Conservation (phyloP, 2,797 vertebrate species). For the Tragopan temminckii region DNA sequence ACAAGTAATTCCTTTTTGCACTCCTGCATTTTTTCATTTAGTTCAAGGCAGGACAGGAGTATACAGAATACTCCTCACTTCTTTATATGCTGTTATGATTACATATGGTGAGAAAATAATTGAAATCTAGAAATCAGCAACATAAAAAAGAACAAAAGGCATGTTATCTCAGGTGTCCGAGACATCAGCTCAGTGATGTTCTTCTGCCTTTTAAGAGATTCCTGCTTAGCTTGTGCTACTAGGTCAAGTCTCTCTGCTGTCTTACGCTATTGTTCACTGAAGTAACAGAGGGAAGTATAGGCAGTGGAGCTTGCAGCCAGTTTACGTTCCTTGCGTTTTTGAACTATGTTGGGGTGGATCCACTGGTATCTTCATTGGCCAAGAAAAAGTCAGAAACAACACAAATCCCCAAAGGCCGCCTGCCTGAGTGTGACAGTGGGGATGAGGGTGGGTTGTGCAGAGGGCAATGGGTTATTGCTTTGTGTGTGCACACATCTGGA, state of each 20-base stretch:
- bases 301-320: not conserved
- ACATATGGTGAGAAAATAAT: not conserved
- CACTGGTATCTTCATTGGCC: not conserved
- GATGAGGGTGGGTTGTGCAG: rapidly evolving
- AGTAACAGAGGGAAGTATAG: not conserved
- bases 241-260: not conserved
- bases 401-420: not conserved
- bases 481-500: not conserved
- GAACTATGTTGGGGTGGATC: not conserved
- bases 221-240: not conserved
- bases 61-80: not conserved
- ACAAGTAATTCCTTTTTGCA: not conserved
- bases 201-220: not conserved
- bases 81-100: not conserved
- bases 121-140: not conserved
- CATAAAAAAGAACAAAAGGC: not conserved
- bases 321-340: not conserved
- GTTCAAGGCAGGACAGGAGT: not conserved
- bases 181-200: not conserved
- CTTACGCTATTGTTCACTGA: not conserved
- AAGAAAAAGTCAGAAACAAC: not conserved
- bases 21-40: not conserved
- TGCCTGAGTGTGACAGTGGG: rapidly evolving
- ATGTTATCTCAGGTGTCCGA: not conserved
- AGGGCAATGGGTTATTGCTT: not conserved